Conservation (phyloP, 2,113 vertebrate species). For the Gavialis gangeticus region DNA sequence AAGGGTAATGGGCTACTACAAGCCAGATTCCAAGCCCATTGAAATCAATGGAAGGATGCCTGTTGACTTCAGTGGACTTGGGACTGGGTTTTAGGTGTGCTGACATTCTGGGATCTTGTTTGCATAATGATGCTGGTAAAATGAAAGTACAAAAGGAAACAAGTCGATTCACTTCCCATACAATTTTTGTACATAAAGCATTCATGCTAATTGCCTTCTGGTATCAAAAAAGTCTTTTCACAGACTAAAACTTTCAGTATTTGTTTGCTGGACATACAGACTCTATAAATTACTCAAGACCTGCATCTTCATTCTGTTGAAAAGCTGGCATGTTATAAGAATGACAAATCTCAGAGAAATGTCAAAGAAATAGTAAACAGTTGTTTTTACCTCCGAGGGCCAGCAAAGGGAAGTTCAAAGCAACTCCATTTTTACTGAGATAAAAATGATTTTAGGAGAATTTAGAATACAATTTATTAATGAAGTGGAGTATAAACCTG, state of each 20-base stretch:
- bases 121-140: background rate
- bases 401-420: background rate
- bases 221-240: background rate
- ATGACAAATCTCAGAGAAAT: rapidly evolving
- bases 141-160: background rate
- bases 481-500: background rate
- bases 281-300: background rate
- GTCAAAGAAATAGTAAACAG: background rate
- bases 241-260: background rate
- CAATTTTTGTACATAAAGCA: background rate
- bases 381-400: background rate
- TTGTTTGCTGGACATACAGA: background rate
- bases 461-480: background rate
- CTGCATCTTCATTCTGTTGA: background rate
- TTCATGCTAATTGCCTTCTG: background rate
- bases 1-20: background rate
- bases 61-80: background rate
- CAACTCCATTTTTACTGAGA: background rate
- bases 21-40: background rate
- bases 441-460: background rate
- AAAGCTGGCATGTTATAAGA: background rate
- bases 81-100: background rate
- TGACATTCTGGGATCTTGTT: background rate
- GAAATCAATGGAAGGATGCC: background rate
- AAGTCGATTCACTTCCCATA: background rate